These are phyloP conservation scores for Andrena camellia DNA, from an alignment of 2,888 invertebrate genomes.

Conservation along the genomic window DNA sequence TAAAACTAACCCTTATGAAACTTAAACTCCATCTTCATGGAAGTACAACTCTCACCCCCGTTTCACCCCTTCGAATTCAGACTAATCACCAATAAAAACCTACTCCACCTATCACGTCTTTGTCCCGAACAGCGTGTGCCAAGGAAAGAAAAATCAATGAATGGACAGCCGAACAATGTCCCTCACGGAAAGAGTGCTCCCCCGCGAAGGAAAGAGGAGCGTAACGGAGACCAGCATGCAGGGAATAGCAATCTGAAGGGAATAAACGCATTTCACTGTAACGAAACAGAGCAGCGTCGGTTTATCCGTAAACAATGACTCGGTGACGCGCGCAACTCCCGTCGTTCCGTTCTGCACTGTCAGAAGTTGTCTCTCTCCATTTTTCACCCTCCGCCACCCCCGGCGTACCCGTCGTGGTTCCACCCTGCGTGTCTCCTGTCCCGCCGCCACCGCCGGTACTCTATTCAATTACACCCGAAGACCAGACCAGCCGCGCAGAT, in stretches of 20 bases:
- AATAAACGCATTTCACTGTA: constrained; percentile 56
- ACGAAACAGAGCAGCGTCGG: constrained; percentile 71
- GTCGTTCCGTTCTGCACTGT: constrained; percentile 70
- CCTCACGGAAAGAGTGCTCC: no score
- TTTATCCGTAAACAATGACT: constrained; percentile 78
- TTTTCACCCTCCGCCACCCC: constrained; percentile 33
- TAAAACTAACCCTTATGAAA: no score
- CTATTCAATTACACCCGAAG: constrained; percentile 80
- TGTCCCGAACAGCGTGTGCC: no score
- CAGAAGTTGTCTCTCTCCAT: constrained; percentile 70
- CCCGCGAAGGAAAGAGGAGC: neutral
- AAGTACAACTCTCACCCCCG: no score
- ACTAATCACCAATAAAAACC: no score
- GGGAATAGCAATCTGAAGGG: constrained; percentile 41
- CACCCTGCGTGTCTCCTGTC: constrained; percentile 5
- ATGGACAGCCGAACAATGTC: no score
- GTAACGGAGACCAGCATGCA: neutral
- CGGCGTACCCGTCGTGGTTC: constrained; percentile 12
- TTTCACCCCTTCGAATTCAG: no score
- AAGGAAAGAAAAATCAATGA: no score
- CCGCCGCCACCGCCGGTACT: constrained; percentile 65
- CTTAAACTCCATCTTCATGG: no score
- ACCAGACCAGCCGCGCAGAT: constrained; percentile 60
- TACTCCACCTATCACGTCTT: no score
- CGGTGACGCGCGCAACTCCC: constrained; percentile 64